A percentile compares a stretch with the other conserved stretches of the same genome.
Evolutionary conservation across 2,888 invertebrate species (phyloP).

Genomic region (Campoplex capitator): DNA sequence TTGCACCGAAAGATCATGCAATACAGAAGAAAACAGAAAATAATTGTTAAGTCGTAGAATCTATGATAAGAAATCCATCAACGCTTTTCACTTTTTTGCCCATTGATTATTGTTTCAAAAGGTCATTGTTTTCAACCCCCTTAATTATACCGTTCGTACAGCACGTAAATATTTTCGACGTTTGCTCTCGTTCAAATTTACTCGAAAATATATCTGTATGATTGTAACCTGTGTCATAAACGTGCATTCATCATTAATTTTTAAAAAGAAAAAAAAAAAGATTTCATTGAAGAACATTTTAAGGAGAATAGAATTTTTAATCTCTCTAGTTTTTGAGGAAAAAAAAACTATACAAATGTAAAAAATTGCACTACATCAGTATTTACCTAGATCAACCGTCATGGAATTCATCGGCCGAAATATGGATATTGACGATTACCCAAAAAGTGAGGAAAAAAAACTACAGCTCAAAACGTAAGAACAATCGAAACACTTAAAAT

Average conservation of each 20-base stretch:
- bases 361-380: conserved; percentile 69
- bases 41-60: conserved; percentile 50
- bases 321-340: conserved; percentile 53
- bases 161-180: conserved; percentile 41
- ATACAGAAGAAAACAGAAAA: conserved; percentile 53
- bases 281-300: conserved; percentile 37
- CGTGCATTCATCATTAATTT: conserved; percentile 54
- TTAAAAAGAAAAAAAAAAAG: conserved; percentile 20
- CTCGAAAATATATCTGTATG: conserved; percentile 44
- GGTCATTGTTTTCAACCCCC: conserved; percentile 1
- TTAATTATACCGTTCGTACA: conserved; percentile 62
- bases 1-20: conserved; percentile 75
- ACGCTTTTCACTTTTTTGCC: conserved; percentile 24
- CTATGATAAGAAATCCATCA: conserved; percentile 56
- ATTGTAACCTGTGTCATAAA: conserved; percentile 50
- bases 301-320: conserved; percentile 68
- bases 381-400: conserved; percentile 67
- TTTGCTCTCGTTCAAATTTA: conserved; percentile 49
- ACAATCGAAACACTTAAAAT: conserved; percentile 37
- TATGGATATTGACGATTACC: conserved; percentile 41
- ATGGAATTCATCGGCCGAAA: conserved; percentile 52
- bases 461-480: conserved; percentile 15
- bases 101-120: conserved; percentile 36
- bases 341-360: conserved; percentile 13
- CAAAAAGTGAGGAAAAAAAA: background rate